phyloP scores from a whole-genome alignment of 2,113 vertebrate species.

The Pseudopodoces humilis region DNA sequence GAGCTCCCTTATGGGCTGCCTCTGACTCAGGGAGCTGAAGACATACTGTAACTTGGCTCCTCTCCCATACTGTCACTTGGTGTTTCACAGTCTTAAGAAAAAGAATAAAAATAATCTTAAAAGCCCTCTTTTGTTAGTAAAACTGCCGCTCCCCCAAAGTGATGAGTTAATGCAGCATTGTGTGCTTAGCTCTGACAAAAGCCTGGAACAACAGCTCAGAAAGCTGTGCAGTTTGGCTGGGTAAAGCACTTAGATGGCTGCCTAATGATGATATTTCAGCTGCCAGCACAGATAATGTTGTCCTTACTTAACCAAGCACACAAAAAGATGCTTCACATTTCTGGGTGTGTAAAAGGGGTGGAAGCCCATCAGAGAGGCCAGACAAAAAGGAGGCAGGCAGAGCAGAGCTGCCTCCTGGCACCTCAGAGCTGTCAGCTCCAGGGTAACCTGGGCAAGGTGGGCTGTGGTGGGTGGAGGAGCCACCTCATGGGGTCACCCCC shows the following conservation, averaged over 20 bases:
- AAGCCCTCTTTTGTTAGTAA: constrained; percentile 30
- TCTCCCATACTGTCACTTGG: not conserved
- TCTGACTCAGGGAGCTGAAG: not conserved
- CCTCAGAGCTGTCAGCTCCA: not conserved
- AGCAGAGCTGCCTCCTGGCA: not conserved
- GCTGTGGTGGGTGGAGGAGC: rapidly evolving
- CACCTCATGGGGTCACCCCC: not conserved
- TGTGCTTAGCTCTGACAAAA: constrained; percentile 19
- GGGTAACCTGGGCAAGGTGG: not conserved
- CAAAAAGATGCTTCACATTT: not conserved
- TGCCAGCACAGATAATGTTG: not conserved
- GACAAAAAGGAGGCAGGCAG: not conserved
- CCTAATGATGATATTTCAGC: not conserved
- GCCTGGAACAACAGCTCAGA: not conserved
- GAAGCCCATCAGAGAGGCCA: not conserved
- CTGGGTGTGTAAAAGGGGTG: not conserved
- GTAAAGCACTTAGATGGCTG: not conserved
- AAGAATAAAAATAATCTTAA: constrained; percentile 8
- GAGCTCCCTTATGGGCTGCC: not conserved
- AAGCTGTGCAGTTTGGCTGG: not conserved
- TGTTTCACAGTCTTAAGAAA: not conserved
- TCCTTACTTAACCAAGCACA: not conserved
- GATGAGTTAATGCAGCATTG: not conserved
- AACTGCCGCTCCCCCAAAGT: not conserved
- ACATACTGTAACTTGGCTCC: not conserved